Percentiles rank a stretch among this genome's conserved stretches.
Evolutionary conservation across 2,888 invertebrate genomes (phyloP).

Genomic region (Diplolepis rosae): DNA sequence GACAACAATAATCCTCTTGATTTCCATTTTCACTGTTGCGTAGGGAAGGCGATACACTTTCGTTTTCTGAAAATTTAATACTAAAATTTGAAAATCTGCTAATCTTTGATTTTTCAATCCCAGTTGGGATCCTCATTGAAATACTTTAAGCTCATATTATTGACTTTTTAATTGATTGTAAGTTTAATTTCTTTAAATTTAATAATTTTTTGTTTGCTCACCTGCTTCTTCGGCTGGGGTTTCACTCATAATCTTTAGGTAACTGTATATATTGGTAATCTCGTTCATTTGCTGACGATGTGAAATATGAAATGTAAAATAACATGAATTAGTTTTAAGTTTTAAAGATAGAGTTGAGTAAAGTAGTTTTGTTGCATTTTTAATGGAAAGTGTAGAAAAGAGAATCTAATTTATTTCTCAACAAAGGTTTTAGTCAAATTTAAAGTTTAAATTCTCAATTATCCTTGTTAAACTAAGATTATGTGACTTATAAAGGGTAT

Average conservation of each 20-base stretch:
- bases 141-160: background rate
- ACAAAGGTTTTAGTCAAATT: no score
- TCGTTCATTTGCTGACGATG: constrained; percentile 86
- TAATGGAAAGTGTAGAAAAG: background rate
- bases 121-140: no score
- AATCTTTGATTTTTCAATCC: background rate
- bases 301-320: constrained; percentile 59
- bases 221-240: constrained; percentile 49
- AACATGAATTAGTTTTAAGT: constrained; percentile 53
- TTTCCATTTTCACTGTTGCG: constrained; percentile 34
- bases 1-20: constrained; percentile 72
- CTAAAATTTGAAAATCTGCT: background rate
- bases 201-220: constrained; percentile 36
- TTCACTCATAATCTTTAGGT: constrained; percentile 86
- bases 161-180: background rate
- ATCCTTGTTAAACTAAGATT: no score
- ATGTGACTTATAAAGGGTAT: no score
- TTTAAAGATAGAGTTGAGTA: background rate
- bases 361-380: background rate
- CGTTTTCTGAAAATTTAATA: constrained; percentile 48
- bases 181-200: background rate
- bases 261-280: constrained; percentile 90
- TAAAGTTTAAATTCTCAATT: no score
- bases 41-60: constrained; percentile 45
- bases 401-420: no score